Evolutionary conservation across 2,888 invertebrate species (phyloP).

Genomic region (Agonopterix arenella): DNA sequence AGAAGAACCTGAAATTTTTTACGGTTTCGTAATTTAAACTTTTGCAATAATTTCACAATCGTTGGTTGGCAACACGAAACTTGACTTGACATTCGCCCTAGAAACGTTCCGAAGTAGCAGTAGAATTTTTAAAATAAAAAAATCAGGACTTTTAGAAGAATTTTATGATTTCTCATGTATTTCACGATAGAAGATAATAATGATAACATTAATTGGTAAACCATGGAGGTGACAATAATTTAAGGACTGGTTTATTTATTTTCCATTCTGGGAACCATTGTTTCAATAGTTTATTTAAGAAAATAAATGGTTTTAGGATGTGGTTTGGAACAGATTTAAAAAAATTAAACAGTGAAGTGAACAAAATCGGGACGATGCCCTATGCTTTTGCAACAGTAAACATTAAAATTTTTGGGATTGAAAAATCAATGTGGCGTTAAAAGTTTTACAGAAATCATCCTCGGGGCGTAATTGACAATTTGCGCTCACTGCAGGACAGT

Average conservation of each 20-base stretch:
- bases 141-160: too few species aligned
- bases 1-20: background rate
- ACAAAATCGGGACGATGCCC: slow-evolving; percentile 45
- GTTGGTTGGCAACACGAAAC: slow-evolving; percentile 4
- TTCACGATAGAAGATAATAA: too few species aligned
- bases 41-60: slow-evolving; percentile 3
- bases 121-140: too few species aligned
- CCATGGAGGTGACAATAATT: too few species aligned
- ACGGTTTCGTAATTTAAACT: background rate
- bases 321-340: slow-evolving; percentile 31
- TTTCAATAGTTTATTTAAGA: too few species aligned
- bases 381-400: slow-evolving; percentile 56
- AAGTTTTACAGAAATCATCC: slow-evolving; percentile 28
- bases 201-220: too few species aligned
- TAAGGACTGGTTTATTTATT: too few species aligned
- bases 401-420: slow-evolving; percentile 56
- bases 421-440: slow-evolving; percentile 59
- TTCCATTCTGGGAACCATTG: too few species aligned
- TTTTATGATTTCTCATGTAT: too few species aligned
- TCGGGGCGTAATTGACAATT: slow-evolving; percentile 39
- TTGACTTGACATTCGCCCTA: slow-evolving; percentile 10
- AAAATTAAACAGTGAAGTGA: slow-evolving; percentile 38
- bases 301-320: background rate
- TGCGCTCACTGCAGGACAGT: slow-evolving; percentile 42
- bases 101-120: slow-evolving; percentile 13